Base-by-base conservation (phyloP, 2,113 vertebrate species). In the Turnix velox region DNA sequence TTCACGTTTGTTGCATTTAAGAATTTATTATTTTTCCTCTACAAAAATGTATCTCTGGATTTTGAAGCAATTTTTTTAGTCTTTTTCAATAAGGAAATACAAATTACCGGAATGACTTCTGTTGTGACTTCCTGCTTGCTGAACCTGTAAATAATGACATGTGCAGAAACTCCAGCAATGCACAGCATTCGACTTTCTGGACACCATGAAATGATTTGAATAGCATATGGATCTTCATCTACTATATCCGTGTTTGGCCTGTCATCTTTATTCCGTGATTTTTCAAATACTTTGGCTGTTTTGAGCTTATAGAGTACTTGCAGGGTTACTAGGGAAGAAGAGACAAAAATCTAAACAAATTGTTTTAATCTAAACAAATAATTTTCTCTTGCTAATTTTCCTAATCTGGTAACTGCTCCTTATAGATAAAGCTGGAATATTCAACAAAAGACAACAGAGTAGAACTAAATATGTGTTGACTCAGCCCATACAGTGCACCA, bases 221-320 rank as follows among this genome's bases (percentile, higher is more conserved):
- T 99, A 97, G 99, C 99, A 33, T 99, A 99, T 2, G 99, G 99
- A 95, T 99, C 99, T 97, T 99, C 99, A 85, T 99, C 99, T 57
- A 99, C 99, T 86, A 98, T 98, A 80, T 99, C 99, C 5, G 98
- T 98, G 93, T 96, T 98, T 75, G 98, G 98, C 92, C 98, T 99
- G 92, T 99, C 99, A 67, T 99, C 99, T 96, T 99, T 99, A 92
- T 98, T 98, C 95, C 98, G 98, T 77, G 98, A 98, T 89, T 99
- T 99, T 98, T 99, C 99, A 97, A 99, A 99, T 82, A 99, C 99
- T 98, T 99, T 99, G 89, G 99, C 98, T 81, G 99, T 99, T 98
- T 99, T 99, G 91, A 99, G 97, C 93, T 99, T 99, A 97, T 99
- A 99, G 95, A 99, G 98, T 92, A 99, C 98, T 98, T 99, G 99